Percentiles rank a stretch among this genome's conserved stretches.
Evolutionary conservation across 1,140 invertebrate genomes (phyloP).

Genomic region (Nebria ingens): DNA sequence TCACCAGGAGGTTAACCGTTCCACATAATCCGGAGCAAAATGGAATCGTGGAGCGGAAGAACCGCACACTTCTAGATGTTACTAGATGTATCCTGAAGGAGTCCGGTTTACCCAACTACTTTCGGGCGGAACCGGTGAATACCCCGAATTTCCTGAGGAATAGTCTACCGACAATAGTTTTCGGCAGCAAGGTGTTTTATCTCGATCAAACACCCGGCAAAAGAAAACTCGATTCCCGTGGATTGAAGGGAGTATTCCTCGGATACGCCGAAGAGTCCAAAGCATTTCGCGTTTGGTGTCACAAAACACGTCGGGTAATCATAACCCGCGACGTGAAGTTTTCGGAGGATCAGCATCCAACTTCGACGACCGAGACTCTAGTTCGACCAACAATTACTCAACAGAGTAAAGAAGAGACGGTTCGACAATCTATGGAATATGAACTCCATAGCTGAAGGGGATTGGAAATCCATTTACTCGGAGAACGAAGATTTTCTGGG

Average conservation of each 20-base stretch:
- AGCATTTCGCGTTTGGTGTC: conserved; percentile 13
- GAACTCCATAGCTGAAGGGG: not conserved
- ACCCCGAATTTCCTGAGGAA: conserved; percentile 20
- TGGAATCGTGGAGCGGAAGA: conserved; percentile 33
- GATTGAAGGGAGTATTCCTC: conserved; percentile 13
- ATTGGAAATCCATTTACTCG: not conserved
- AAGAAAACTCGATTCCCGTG: conserved; percentile 9
- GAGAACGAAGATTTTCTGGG: not conserved
- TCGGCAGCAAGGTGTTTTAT: not conserved
- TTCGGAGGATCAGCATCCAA: not conserved
- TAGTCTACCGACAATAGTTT: conserved; percentile 13
- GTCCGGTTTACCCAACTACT: not conserved
- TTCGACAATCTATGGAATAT: not conserved
- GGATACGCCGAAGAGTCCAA: no score
- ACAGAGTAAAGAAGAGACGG: not conserved
- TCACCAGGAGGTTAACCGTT: conserved; percentile 17
- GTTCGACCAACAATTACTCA: not conserved
- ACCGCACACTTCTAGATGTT: conserved; percentile 26
- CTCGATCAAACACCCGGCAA: conserved; percentile 15
- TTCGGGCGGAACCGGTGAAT: conserved; percentile 20
- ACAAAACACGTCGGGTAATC: conserved; percentile 15
- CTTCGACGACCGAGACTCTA: not conserved
- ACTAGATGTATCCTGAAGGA: conserved; percentile 21
- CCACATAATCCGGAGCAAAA: conserved; percentile 32
- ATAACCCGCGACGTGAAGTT: not conserved